A percentile compares a stretch with the other conserved stretches of the same genome.
Conservation (phyloP, 2,113 vertebrate species). For the Jaculus jaculus region DNA sequence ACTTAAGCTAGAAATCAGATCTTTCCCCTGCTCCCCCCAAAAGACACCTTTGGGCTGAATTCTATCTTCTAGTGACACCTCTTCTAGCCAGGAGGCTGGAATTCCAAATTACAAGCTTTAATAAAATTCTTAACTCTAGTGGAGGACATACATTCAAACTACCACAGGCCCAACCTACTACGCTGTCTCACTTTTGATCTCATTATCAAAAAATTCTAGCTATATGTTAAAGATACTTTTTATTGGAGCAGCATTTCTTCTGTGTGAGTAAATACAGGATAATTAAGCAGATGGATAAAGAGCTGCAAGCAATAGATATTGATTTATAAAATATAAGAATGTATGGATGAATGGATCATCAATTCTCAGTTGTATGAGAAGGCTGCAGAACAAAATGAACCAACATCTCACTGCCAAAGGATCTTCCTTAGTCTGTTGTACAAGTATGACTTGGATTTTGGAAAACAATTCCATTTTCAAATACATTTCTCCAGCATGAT, state of each 20-base stretch:
- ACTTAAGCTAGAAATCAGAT: too few relatives aligned
- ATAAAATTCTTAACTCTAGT: too few relatives aligned
- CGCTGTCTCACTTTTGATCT: neutral
- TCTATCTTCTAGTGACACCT: too few relatives aligned
- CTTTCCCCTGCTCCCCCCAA: too few relatives aligned
- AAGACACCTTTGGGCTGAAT: too few relatives aligned
- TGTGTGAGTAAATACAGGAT: neutral
- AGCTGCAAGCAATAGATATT: neutral
- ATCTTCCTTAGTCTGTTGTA: neutral
- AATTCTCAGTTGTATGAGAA: neutral
- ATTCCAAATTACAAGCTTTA: too few relatives aligned
- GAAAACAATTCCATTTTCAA: slow-evolving; percentile 27
- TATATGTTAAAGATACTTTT: neutral
- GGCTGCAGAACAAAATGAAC: neutral
- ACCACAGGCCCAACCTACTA: too few relatives aligned
- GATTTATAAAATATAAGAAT: neutral
- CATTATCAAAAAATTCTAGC: neutral
- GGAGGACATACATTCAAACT: too few relatives aligned
- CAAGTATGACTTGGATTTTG: neutral
- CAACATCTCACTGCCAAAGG: neutral
- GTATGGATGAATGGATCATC: neutral
- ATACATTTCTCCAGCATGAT: neutral
- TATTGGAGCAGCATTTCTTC: neutral
- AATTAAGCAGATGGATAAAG: neutral
- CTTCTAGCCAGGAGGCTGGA: too few relatives aligned